Conservation (phyloP, 2,113 vertebrate genomes). For the Toxotes chatareus region DNA sequence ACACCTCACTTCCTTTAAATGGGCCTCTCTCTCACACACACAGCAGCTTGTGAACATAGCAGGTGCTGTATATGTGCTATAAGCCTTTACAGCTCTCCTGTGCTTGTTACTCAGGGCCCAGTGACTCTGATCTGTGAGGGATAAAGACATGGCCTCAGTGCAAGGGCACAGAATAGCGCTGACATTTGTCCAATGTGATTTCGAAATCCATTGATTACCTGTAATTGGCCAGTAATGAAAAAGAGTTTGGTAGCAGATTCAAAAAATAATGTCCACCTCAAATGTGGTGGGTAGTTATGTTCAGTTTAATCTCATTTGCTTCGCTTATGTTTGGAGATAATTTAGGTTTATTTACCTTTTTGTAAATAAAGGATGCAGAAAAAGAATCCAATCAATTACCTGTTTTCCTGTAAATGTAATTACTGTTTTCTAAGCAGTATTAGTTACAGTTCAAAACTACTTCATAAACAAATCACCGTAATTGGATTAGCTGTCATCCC, state of each 20-base stretch:
- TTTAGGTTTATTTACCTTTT: neutral
- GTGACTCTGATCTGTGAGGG: slow-evolving; percentile 52
- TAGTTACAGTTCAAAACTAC: neutral
- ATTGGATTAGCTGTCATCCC: no score
- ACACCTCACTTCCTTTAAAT: slow-evolving; percentile 38
- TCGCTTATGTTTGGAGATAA: neutral
- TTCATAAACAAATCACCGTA: neutral
- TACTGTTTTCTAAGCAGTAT: neutral
- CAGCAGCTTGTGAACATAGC: slow-evolving; percentile 38
- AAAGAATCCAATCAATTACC: neutral
- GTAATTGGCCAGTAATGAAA: slow-evolving; percentile 57
- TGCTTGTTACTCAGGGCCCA: slow-evolving; percentile 52
- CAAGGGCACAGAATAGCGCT: slow-evolving; percentile 21
- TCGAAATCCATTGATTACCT: slow-evolving; percentile 50
- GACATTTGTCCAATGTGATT: slow-evolving; percentile 41
- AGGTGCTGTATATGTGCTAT: slow-evolving; percentile 6
- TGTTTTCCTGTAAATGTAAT: neutral
- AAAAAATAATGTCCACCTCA: neutral
- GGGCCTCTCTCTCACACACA: slow-evolving; percentile 18
- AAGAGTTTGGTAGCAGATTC: neutral
- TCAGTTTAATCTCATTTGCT: neutral
- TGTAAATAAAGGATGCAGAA: neutral
- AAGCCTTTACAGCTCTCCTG: slow-evolving; percentile 27
- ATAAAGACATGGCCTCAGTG: slow-evolving; percentile 49
- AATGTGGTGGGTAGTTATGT: neutral